Conservation (phyloP, 2,888 invertebrate genomes). For the Tipula unca region DNA sequence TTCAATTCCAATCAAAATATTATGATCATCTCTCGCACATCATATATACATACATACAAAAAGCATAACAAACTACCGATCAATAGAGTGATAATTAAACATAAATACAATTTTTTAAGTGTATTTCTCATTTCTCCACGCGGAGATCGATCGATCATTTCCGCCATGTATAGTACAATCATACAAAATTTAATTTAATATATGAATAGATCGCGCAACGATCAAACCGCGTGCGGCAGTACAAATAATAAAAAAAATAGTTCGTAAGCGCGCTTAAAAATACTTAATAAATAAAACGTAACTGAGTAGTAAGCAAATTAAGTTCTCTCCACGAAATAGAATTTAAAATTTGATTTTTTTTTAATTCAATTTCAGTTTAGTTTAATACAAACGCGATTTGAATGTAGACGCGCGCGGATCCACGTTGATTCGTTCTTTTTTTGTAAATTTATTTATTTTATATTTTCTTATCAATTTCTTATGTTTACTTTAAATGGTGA, state of each 20-base stretch:
- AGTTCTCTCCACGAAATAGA: not conserved
- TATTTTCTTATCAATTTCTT: not conserved
- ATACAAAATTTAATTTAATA: not conserved
- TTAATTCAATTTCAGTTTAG: not conserved
- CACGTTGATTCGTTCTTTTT: not conserved
- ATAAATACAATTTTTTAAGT: not conserved
- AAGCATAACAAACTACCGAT: not conserved
- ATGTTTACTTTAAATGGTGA: not conserved
- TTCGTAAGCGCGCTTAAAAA: not conserved
- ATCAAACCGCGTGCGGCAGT: not conserved
- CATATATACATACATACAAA: no score
- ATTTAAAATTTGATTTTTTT: not conserved
- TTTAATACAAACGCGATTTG: not conserved
- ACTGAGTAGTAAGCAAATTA: not conserved
- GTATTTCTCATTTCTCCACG: not conserved
- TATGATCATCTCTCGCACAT: not conserved
- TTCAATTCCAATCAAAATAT: not conserved
- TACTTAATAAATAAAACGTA: not conserved
- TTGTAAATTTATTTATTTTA: not conserved
- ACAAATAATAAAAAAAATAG: not conserved
- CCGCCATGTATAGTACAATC: no score
- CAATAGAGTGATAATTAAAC: not conserved
- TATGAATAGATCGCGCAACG: not conserved
- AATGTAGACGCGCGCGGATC: not conserved
- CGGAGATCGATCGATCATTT: not conserved